Evolutionary conservation across 2,888 invertebrate species (phyloP).

Genomic region (Drepana falcataria): DNA sequence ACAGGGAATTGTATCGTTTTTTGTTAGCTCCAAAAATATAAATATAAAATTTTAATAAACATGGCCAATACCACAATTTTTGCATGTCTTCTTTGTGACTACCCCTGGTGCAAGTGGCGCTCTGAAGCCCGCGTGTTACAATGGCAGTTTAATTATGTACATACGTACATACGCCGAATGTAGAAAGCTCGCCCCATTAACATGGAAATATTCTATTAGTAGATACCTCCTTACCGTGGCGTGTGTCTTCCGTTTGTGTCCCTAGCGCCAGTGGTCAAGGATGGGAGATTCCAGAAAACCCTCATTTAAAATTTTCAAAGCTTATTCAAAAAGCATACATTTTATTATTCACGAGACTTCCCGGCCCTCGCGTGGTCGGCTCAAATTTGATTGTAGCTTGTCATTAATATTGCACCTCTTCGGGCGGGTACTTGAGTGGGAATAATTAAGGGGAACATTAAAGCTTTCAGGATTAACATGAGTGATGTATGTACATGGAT

Average conservation of each 20-base stretch:
- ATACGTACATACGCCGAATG: constrained; percentile 18
- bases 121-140: constrained; percentile 18
- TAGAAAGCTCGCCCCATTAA: constrained; percentile 27
- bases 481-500: too few relatives aligned
- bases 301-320: constrained; percentile 29
- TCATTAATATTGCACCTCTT: not conserved
- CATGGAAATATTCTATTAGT: constrained; percentile 39
- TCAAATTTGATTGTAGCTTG: not conserved
- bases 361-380: constrained; percentile 11
- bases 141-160: constrained; percentile 39
- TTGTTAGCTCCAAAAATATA: too few relatives aligned
- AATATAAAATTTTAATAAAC: too few relatives aligned
- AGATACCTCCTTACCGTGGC: constrained; percentile 10
- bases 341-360: constrained; percentile 10
- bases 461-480: not conserved
- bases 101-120: not conserved
- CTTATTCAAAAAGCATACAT: constrained; percentile 31
- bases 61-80: too few relatives aligned
- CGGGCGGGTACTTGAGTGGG: not conserved
- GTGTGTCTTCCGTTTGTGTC: constrained; percentile 8
- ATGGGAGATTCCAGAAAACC: constrained; percentile 5
- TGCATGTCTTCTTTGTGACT: too few relatives aligned
- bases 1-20: too few relatives aligned
- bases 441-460: not conserved
- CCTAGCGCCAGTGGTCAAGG: constrained; percentile 3